These are phyloP conservation scores for Riparia riparia DNA, from an alignment of 2,113 vertebrate species.

Conservation along the genomic window DNA sequence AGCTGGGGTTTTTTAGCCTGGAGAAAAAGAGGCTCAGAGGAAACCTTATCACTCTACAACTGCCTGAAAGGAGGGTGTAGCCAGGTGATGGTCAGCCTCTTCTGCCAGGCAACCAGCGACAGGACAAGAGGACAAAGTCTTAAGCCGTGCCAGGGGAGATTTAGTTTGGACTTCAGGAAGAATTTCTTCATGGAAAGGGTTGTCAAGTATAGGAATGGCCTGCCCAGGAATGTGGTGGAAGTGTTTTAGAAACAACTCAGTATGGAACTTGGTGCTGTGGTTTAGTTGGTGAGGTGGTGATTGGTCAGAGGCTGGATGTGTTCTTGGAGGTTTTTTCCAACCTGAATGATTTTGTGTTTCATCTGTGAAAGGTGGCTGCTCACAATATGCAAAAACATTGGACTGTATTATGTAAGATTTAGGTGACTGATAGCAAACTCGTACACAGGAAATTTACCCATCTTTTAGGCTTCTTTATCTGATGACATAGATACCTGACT, in stretches of 20 bases:
- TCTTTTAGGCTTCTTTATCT: not conserved
- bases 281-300: not conserved
- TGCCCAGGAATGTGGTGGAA: not conserved
- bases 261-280: not conserved
- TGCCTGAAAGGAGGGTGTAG: not conserved
- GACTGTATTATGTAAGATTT: not conserved
- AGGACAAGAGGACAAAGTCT: not conserved
- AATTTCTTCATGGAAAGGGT: not conserved
- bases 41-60: not conserved
- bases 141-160: not conserved
- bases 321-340: not conserved
- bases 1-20: not conserved
- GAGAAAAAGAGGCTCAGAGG: not conserved
- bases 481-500: not conserved
- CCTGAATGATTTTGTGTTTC: not conserved
- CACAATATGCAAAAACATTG: not conserved
- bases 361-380: not conserved
- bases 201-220: not conserved
- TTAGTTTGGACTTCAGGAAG: not conserved
- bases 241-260: not conserved
- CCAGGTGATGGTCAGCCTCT: not conserved
- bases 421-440: not conserved
- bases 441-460: not conserved
- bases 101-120: not conserved
- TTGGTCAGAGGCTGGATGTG: not conserved